Evolutionary conservation across 2,888 invertebrate species (phyloP), one percentile per base, ranked within the genome.

Genomic region (Cataglyphis livida): DNA sequence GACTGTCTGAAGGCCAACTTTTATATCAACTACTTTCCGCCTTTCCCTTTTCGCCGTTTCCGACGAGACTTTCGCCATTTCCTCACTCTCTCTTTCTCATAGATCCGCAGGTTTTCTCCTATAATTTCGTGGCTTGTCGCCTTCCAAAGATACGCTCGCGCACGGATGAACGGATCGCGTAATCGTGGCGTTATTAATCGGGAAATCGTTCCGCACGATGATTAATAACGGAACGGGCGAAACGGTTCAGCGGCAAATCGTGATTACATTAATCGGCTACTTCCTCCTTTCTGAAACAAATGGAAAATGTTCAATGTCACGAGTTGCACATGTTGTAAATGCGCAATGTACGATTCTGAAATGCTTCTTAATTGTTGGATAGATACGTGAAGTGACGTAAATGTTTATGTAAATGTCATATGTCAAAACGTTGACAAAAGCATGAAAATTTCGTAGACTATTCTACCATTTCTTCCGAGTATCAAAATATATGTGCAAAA

Each of bases 151-250:
- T 32, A 48, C 15, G 38, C 64, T 41, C 51, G 57, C 12, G n/a
- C 54, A 83, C 28, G 75, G 59, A 64, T 51, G 59, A 65, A 10
- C 81, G 70, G 57, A 44, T 81, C 75, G 70, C 25, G 28, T 75
- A 74, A 85, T 85, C 73, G 84, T 21, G 51, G 62, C 32, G 83
- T 87, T 87, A 86, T 88, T 90, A 88, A 90, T 89, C 88, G 87
- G 87, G 87, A 87, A 90, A 87, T 87, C 86, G 87, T 84, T 87
- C 76, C 85, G 82, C 78, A 41, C 75, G 87, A 83, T 87, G 87
- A 89, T 88, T 87, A 89, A 90, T 87, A 84, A 81, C 81, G 83
- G 82, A 85, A 87, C 83, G 68, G 71, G 35, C 78, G 79, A 76
- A 21, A 73, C 61, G 71, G 76, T 59, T 84, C 54, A 57, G 41